Evolutionary conservation across 1,140 invertebrate species (phyloP).

Genomic region (Drosophila subpulchrella): DNA sequence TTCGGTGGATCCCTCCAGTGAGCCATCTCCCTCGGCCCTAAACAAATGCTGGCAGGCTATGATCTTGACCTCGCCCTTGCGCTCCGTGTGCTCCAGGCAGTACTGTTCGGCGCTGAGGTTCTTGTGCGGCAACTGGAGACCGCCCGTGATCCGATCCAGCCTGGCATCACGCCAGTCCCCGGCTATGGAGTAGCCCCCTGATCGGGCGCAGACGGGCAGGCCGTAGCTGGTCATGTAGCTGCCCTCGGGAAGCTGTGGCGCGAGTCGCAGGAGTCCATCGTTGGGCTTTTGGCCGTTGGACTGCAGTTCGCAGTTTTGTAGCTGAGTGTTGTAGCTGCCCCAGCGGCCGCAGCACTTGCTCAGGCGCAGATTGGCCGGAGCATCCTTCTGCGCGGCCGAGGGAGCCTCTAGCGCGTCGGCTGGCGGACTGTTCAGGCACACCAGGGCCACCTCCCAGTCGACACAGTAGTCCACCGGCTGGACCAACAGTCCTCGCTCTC

Average conservation of each 20-base stretch:
- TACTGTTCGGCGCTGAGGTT: slow-evolving; percentile 58
- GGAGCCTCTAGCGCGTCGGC: slow-evolving; percentile 38
- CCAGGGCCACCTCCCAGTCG: slow-evolving; percentile 86
- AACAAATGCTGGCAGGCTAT: slow-evolving; percentile 88
- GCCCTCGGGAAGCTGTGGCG: slow-evolving; percentile 38
- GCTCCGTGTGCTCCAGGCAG: slow-evolving; percentile 76
- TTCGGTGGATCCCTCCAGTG: slow-evolving; percentile 13
- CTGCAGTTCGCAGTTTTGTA: slow-evolving; percentile 80
- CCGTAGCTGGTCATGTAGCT: slow-evolving; percentile 71
- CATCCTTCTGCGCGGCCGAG: neutral
- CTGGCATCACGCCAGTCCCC: slow-evolving; percentile 84
- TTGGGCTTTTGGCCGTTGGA: neutral
- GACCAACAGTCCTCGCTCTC: slow-evolving; percentile 79
- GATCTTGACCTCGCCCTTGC: slow-evolving; percentile 85
- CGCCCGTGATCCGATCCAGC: slow-evolving; percentile 49
- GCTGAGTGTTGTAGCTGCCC: slow-evolving; percentile 86
- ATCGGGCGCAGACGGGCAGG: slow-evolving; percentile 85
- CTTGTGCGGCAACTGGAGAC: slow-evolving; percentile 53
- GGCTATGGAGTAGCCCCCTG: slow-evolving; percentile 85
- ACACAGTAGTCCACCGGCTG: slow-evolving; percentile 86
- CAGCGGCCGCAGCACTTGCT: slow-evolving; percentile 87
- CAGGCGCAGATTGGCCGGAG: slow-evolving; percentile 66
- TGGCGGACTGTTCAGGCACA: slow-evolving; percentile 84
- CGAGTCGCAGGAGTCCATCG: slow-evolving; percentile 37
- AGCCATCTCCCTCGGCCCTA: neutral